Conservation (phyloP, 2,113 vertebrate genomes). For the Willisornis vidua region DNA sequence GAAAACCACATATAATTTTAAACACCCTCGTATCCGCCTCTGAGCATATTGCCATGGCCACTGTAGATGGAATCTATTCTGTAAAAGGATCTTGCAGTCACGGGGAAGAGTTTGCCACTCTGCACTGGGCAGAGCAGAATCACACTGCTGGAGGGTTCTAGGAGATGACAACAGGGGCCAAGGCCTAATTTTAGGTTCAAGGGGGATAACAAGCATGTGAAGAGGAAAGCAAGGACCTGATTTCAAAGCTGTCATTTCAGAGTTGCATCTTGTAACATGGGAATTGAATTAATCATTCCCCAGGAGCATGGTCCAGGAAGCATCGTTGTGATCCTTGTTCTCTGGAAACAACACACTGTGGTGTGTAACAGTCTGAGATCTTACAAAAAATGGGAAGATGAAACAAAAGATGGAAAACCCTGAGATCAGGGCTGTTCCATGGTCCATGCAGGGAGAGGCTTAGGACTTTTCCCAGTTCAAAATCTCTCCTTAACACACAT, state of each 20-base stretch:
- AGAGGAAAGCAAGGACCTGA: background rate
- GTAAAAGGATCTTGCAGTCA: background rate
- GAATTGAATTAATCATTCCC: background rate
- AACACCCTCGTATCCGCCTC: fast-evolving
- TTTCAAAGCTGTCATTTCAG: background rate
- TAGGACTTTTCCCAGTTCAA: background rate
- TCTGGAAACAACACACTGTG: background rate
- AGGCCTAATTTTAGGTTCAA: background rate
- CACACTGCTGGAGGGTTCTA: background rate
- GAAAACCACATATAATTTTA: background rate
- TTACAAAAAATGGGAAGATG: background rate
- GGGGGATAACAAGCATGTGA: background rate
- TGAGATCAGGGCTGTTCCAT: background rate
- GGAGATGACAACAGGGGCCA: background rate
- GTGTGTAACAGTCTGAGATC: background rate
- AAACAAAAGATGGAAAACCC: background rate
- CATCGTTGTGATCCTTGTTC: background rate
- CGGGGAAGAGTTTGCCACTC: background rate
- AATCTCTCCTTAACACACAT: background rate
- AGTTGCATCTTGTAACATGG: background rate
- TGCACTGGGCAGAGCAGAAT: background rate
- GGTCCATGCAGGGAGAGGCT: background rate
- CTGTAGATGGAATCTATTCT: fast-evolving
- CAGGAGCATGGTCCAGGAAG: background rate
- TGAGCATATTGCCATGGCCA: fast-evolving